Base-by-base conservation (phyloP, 2,888 invertebrate species). In the Melanchra persicariae region DNA sequence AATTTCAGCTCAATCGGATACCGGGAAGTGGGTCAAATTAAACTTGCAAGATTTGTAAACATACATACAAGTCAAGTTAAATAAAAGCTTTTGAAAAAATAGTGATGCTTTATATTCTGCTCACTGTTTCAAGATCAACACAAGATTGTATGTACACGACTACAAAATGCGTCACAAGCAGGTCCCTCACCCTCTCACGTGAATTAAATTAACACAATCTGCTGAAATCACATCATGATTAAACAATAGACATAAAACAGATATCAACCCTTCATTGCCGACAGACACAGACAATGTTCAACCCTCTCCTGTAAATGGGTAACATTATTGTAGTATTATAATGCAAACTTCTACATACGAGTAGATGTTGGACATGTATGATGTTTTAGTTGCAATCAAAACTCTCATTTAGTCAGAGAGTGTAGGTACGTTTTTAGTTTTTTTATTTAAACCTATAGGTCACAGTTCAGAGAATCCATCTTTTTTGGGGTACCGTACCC, bases 191-290 rank as follows among this genome's bases (percentile, higher is more conserved):
- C 61, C 40, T 24, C 19, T 60, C 61, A 43, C 43, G 22, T 1
- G 34, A 63, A 72, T 81, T 68, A 68, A 81, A 78, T 74, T 70
- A 78, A 72, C 45, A 49, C 71, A 81, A 81, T 73, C 68, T 67
- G 52, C 75, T 81, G 60, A 70, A 78, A 72, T 73, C 69, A 67
- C 60, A 75, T 70, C 59, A 71, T 54, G 63, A 71, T 77, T 61
- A 71, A 59, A 78, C 79, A 71, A 54, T 52, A 70, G 37, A 74
- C 70, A 47, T 69, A 69, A 60, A 66, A 73, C 30, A 77, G 74
- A 73, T 71, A 74, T 73, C 68, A 75, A 82, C 80, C 83, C 73
- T 67, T 12, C 49, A 52, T 55, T 47, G 77, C 68, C 66, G 79
- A 45, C 49, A 51, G 71, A 62, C 40, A 52, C 34, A 59, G 52